Evolutionary conservation across 2,888 invertebrate genomes (phyloP), one percentile per base, ranked within the genome.

Genomic region (Philhelius pedissequus): DNA sequence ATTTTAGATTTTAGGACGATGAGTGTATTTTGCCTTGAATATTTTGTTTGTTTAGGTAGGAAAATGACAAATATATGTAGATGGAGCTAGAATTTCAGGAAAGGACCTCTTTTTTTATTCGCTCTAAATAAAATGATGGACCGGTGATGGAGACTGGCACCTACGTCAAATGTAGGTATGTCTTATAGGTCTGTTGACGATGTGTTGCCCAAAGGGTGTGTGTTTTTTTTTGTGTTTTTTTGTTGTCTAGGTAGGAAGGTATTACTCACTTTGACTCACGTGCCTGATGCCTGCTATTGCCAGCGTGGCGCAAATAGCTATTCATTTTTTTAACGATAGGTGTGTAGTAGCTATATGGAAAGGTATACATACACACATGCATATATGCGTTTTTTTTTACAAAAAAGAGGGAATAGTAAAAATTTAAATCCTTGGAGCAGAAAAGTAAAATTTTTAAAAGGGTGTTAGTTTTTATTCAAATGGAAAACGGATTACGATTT

Each of bases 171-270:
- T 2, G 8, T 7, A 50, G 4, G n/a, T 27, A 50, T 3, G 7
- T n/a, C n/a, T n/a, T n/a, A 25, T 27, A 52, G 50, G n/a, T 27
- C 8, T n/a, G n/a, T n/a, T n/a, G 50, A 27, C 43, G 73, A 73
- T 73, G 40, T 50, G 40, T 32, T 73, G 43, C 62, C 73, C 52
- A 62, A 54, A 54, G 73, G 73, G 73, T 64, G 60, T 11, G 25
- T 30, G 15, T 20, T 45, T 20, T 45, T 43, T 18, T 45, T 20
- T 20, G 5, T 27, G 50, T 50, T 62, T 45, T 20, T 20, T 13
- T 27, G 50, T 50, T 62, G 15, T 62, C 2, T 15, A n/a, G 38
- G 15, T 54, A 54, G 32, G 30, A 73, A n/a, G 38, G 15, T 54
- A 54, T 43, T 43, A 73, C 58, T 48, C 35, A 71, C 56, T 30